Evolutionary conservation across 2,888 invertebrate species (phyloP).

Genomic region (Sinotaia quadrata): DNA sequence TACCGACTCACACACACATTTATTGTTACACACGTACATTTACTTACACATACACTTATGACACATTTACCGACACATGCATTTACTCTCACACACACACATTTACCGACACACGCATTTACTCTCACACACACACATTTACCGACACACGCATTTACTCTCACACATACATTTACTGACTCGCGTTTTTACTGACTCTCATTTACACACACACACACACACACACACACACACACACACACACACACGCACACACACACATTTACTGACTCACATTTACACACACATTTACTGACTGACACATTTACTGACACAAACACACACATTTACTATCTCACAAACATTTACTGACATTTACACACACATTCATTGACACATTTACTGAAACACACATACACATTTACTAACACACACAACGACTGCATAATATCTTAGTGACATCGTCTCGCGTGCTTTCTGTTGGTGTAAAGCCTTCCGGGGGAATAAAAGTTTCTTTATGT

Average conservation of each 20-base stretch:
- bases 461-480: no score
- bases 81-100: neutral
- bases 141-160: neutral
- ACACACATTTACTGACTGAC: neutral
- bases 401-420: neutral
- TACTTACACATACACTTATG: neutral
- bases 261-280: neutral
- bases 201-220: constrained; percentile 13
- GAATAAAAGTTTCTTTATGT: no score
- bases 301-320: neutral
- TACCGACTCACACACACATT: constrained; percentile 2
- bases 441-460: no score
- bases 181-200: neutral
- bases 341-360: no score
- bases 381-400: neutral
- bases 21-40: neutral
- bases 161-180: neutral
- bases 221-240: constrained; percentile 17
- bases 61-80: neutral
- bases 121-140: neutral
- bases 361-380: neutral
- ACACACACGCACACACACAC: neutral
- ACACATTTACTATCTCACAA: no score
- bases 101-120: neutral
- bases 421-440: no score